Evolutionary conservation across 2,888 invertebrate genomes (phyloP).

Genomic region (Xylota sylvarum): DNA sequence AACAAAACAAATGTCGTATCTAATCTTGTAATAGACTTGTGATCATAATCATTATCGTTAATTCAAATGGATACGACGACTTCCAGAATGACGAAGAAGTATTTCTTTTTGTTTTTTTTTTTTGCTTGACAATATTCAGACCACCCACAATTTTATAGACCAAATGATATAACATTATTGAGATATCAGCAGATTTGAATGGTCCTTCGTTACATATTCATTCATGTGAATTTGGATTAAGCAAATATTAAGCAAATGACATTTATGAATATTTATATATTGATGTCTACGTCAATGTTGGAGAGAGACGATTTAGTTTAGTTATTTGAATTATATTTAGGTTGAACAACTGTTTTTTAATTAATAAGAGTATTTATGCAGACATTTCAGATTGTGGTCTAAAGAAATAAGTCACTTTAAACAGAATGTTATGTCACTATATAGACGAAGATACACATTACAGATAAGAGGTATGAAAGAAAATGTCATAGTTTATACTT

Average conservation of each 20-base stretch:
- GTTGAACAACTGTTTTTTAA: background rate
- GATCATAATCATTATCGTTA: constrained; percentile 48
- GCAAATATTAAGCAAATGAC: constrained; percentile 4
- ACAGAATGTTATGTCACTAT: no score
- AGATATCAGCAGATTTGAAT: constrained; percentile 14
- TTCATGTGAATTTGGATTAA: background rate
- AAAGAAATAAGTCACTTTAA: no score
- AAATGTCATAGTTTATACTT: no score
- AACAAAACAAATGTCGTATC: constrained; percentile 18
- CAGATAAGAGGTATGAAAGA: no score
- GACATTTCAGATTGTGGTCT: no score
- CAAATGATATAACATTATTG: background rate
- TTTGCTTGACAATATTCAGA: background rate
- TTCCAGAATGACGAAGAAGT: constrained; percentile 23
- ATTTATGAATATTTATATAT: constrained; percentile 21
- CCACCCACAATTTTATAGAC: constrained; percentile 25
- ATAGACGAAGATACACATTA: no score
- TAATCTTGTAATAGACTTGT: constrained; percentile 14
- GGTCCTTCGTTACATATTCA: background rate
- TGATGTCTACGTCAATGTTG: background rate
- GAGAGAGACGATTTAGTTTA: background rate
- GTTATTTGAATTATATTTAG: background rate
- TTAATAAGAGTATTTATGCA: no score
- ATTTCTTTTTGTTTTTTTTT: background rate
- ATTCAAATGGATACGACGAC: constrained; percentile 14